These are phyloP conservation scores for Dilophus febrilis DNA, from an alignment of 2,888 invertebrate genomes.

Conservation along the genomic window DNA sequence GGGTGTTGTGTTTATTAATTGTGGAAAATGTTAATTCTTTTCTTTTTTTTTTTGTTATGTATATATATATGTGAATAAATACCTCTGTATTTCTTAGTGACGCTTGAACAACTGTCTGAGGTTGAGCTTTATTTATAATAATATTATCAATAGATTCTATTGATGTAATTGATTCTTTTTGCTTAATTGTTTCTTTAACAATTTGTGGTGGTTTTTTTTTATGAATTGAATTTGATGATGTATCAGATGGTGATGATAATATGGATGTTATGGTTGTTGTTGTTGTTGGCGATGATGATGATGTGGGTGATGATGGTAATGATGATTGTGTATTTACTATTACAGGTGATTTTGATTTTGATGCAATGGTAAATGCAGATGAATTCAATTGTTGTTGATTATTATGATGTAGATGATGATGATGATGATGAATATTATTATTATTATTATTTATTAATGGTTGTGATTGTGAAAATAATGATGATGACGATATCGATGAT, in stretches of 20 bases:
- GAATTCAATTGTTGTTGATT: neutral
- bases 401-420: constrained; percentile 11
- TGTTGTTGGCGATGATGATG: constrained; percentile 29
- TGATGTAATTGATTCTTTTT: constrained; percentile 17
- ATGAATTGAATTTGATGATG: neutral
- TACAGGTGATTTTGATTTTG: constrained; percentile 26
- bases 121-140: constrained; percentile 17
- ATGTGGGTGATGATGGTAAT: constrained; percentile 15
- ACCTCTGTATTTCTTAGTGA: constrained; percentile 22
- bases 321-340: constrained; percentile 15
- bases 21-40: too few relatives aligned
- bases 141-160: constrained; percentile 11
- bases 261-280: constrained; percentile 24
- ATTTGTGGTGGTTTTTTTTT: constrained; percentile 12
- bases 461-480: constrained; percentile 3
- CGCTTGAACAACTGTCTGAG: constrained; percentile 18
- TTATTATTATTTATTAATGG: constrained; percentile 17
- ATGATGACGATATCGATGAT: constrained; percentile 17
- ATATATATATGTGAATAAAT: too few relatives aligned
- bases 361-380: constrained; percentile 24
- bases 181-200: constrained; percentile 17
- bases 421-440: too few relatives aligned
- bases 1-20: too few relatives aligned
- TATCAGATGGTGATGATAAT: constrained; percentile 11
- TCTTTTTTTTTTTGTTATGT: too few relatives aligned